Evolutionary conservation across 2,888 invertebrate genomes (phyloP).

Genomic region (Polydrusus pterygomalis): DNA sequence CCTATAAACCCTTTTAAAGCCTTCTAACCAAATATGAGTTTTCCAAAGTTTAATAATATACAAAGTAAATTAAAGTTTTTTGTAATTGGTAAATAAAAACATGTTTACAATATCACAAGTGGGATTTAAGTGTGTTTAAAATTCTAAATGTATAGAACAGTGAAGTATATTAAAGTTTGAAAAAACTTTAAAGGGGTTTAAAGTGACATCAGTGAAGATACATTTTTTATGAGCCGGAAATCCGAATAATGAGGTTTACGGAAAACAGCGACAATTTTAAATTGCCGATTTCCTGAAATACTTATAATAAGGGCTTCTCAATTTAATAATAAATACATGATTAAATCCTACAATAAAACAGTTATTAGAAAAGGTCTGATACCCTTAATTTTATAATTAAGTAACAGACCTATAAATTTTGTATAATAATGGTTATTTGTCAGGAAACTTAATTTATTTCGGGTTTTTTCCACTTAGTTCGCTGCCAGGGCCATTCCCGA

Average conservation of each 20-base stretch:
- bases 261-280: not conserved
- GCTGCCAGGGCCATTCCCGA: too few relatives aligned
- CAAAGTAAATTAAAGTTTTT: constrained; percentile 18
- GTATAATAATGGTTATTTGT: too few relatives aligned
- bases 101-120: not conserved
- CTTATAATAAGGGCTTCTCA: not conserved
- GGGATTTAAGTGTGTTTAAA: constrained; percentile 17
- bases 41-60: not conserved
- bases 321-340: not conserved
- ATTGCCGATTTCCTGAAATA: not conserved
- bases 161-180: constrained; percentile 30
- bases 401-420: too few relatives aligned
- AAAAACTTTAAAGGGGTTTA: constrained; percentile 21
- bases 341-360: not conserved
- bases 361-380: too few relatives aligned
- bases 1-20: not conserved
- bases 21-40: constrained; percentile 10
- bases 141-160: constrained; percentile 9
- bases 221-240: constrained; percentile 26
- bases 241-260: constrained; percentile 17
- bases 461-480: too few relatives aligned
- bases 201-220: not conserved
- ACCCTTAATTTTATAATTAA: too few relatives aligned
- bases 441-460: too few relatives aligned
- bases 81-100: constrained; percentile 2